Percentiles rank a stretch among this genome's conserved stretches.
Evolutionary conservation across 2,113 vertebrate species (phyloP).

Genomic region (Oncorhynchus keta): DNA sequence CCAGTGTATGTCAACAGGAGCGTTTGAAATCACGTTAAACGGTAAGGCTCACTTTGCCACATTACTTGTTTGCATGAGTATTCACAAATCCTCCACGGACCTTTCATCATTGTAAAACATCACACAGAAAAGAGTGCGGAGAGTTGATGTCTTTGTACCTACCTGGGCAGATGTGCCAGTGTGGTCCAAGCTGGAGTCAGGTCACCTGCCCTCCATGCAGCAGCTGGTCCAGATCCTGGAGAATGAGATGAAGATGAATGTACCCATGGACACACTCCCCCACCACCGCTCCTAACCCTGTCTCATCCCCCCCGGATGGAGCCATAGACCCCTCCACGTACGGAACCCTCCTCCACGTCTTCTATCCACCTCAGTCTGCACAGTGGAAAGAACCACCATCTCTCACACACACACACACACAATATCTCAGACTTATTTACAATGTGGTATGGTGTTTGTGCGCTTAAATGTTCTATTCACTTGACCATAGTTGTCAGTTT

Average conservation of each 20-base stretch:
- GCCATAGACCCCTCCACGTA: conserved; percentile 77
- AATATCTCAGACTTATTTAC: no score
- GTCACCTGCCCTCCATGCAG: conserved; percentile 97
- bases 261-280: conserved; percentile 92
- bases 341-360: conserved; percentile 6
- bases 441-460: no score
- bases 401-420: no score
- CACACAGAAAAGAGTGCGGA: not conserved
- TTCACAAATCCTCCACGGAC: no score
- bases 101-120: not conserved
- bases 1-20: conserved; percentile 97
- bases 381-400: no score
- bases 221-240: conserved; percentile 98
- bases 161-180: conserved; percentile 88
- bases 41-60: conserved; percentile 73
- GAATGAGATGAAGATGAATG: conserved; percentile 98
- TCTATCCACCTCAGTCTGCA: no score
- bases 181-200: conserved; percentile 97
- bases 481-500: no score
- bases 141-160: not conserved
- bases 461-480: no score
- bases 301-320: conserved; percentile 61
- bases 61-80: not conserved
- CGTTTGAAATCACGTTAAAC: conserved; percentile 96
- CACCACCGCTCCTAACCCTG: conserved; percentile 90